Evolutionary conservation across 2,797 vertebrate genomes (phyloP).

Genomic region (Notolepis coatsorum): DNA sequence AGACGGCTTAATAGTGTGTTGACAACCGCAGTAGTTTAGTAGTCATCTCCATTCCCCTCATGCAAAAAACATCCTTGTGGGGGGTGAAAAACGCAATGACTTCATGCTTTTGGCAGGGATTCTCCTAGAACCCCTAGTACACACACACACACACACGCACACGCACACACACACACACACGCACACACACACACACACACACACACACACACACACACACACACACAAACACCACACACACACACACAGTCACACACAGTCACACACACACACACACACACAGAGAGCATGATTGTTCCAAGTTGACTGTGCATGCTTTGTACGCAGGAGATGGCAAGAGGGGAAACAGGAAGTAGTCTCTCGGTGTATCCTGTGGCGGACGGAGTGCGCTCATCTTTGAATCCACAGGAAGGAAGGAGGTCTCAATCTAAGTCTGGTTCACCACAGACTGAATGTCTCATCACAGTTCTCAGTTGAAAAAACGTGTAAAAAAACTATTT

Average conservation of each 20-base stretch:
- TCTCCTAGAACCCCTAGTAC: slow-evolving; percentile 44
- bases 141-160: slow-evolving; percentile 19
- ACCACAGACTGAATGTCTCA: too few species aligned
- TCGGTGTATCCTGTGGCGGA: slow-evolving; percentile 36
- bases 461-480: too few species aligned
- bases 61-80: slow-evolving; percentile 31
- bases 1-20: neutral
- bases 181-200: neutral
- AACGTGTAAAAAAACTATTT: too few species aligned
- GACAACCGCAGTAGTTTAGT: neutral
- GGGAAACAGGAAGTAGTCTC: slow-evolving; percentile 50
- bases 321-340: slow-evolving; percentile 47
- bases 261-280: slow-evolving; percentile 1
- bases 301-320: slow-evolving; percentile 75
- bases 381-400: slow-evolving; percentile 33
- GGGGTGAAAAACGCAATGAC: slow-evolving; percentile 49
- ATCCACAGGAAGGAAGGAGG: slow-evolving; percentile 7
- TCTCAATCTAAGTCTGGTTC: too few species aligned
- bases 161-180: slow-evolving; percentile 11
- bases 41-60: neutral
- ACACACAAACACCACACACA: slow-evolving; percentile 20
- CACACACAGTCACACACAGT: slow-evolving; percentile 8
- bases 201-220: neutral
- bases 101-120: slow-evolving; percentile 65
- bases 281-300: slow-evolving; percentile 65